Evolutionary conservation across 1,140 invertebrate genomes (phyloP), one percentile per base, ranked within the genome.

Genomic region (Nebria ingens): DNA sequence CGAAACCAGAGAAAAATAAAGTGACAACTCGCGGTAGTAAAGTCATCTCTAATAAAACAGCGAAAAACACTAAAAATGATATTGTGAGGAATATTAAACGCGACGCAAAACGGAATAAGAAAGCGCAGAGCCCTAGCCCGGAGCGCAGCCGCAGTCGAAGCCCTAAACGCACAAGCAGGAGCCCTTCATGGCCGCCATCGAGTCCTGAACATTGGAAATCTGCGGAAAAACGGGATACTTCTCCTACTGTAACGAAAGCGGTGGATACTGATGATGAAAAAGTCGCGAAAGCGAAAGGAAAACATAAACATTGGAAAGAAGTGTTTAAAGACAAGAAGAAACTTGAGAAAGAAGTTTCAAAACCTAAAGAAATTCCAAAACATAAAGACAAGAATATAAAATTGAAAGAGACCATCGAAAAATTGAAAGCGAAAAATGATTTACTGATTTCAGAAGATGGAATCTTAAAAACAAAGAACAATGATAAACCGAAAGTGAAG

Each of bases 371-470:
- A 51, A 23, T 13, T 34, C 45, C 15, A 55, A 71, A 59, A 73
- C 73, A 64, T 55, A 78, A 77, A 66, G 77, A 78, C 23, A 80
- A 79, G 65, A 78, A 79, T 64, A 72, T 73, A 52, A 79, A 79
- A 59, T 59, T 79, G 29, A 68, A 73, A 51, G 77, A 80, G 67
- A 80, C 77, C 4, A 79, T 79, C 40, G 81, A 83, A 64, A 84
- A 82, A 61, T 60, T 84, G 19, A 84, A 83, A 68, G 74, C 77
- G 1, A 79, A 79, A 64, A 79, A 73, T 65, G 79, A 82, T 62
- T 68, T 73, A 15, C 71, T 72, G 68, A 80, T 68, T 68, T 70
- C 65, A 67, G 78, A 71, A 64, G 76, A 68, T 57, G 49, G 56
- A 6, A 62, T 57, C 22, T 61, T 60, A 21, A 56, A 64, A 19